Base-by-base conservation (phyloP, 1,140 invertebrate species). In the Procambarus clarkii region DNA sequence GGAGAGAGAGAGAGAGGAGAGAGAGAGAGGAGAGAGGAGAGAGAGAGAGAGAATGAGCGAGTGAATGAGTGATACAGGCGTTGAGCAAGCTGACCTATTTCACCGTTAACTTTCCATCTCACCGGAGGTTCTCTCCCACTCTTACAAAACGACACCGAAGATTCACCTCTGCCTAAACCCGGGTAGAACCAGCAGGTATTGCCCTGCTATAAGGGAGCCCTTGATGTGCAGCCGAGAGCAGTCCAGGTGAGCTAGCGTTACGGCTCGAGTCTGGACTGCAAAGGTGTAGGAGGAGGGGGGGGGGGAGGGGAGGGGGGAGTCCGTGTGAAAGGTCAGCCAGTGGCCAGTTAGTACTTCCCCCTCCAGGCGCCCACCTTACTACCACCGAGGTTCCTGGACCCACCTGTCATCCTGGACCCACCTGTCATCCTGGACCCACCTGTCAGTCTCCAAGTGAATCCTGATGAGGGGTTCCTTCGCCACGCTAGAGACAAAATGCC, bases 251-350 rank as follows among this genome's bases (percentile, higher is more conserved):
- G 11, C 50, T 54, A 11, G 50, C 4, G 11, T 5, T 5, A 11
- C 50, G 11, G 50, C 4, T n/a, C n/a, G n/a, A n/a, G n/a, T n/a
- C n/a, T n/a, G n/a, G n/a, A 54, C 50, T 3, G 50, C 50, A 54
- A n/a, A 54, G 50, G 50, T 11, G 11, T 3, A 11, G 50, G 3
- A 54, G 50, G 50, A 11, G 3, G 11, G 50, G 50, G 50, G 3
- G 11, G 50, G 50, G 50, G 3, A 54, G 50, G 64, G 2, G 1
- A 50, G 45, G 50, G 21, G 4, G 11, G 50, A 11, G 50, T 54
- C 24, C 81, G 50, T 69, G 81, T 83, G 81, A 83, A 83, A 83
- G 81, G 81, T 83, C 69, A 83, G 81, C 81, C 48, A 78, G 74
- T 78, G 84, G 84, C 48, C 50, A 24, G 84, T 74, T 74, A 54